phyloP scores from a whole-genome alignment of 2,888 invertebrate genomes.

The Caenorhabditis sinica region DNA sequence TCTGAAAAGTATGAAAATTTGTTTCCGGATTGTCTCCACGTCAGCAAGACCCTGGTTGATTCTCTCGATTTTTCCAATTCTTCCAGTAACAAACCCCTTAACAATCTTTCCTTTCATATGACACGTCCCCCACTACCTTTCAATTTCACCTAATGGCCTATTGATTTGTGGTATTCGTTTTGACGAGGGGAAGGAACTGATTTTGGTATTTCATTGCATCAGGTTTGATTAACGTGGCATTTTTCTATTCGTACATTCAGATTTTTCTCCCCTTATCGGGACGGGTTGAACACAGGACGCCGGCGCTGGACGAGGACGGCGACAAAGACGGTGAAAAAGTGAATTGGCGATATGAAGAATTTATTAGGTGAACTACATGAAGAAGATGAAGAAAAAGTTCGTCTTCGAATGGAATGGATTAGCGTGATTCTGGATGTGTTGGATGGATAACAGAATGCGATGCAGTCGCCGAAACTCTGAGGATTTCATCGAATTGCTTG shows the following conservation, averaged over 20 bases:
- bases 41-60: no score
- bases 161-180: slow-evolving; percentile 26
- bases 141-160: slow-evolving; percentile 7
- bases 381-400: neutral
- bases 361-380: neutral
- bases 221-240: slow-evolving; percentile 35
- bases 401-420: neutral
- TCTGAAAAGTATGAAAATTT: no score
- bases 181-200: neutral
- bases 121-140: neutral
- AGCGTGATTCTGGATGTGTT: neutral
- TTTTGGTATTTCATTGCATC: slow-evolving; percentile 18
- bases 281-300: slow-evolving; percentile 1
- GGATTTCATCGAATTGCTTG: no score
- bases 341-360: slow-evolving; percentile 9
- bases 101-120: neutral
- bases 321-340: neutral
- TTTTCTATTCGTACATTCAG: slow-evolving; percentile 1
- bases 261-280: slow-evolving; percentile 31
- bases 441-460: neutral
- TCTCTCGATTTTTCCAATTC: neutral
- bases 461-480: no score
- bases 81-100: neutral
- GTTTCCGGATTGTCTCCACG: no score
- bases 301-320: neutral